Base-by-base conservation (phyloP, 2,113 vertebrate genomes). In the Lepisosteus osseus region DNA sequence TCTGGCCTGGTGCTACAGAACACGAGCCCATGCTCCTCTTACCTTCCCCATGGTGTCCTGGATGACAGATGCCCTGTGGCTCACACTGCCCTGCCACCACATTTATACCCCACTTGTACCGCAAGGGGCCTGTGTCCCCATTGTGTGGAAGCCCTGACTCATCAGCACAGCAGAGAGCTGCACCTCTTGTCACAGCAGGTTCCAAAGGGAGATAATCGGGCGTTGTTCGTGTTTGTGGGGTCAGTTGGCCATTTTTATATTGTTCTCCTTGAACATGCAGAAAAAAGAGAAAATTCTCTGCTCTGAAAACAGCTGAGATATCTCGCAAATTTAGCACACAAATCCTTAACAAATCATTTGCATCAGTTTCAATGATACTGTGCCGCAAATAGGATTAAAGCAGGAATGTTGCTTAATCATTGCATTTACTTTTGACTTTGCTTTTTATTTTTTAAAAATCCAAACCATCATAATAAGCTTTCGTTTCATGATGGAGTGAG, bases 41-140 rank as follows among this genome's bases (percentile, higher is more conserved):
- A 88, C 86, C 80, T 76, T 86, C 74, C 81, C 84, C 87, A 88
- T 89, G 80, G 45, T 83, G 79, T 47, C 43, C 43, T 73, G 72
- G 45, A 41, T 61, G 65, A 70, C 42, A 67, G 47, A 45, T 6
- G 54, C 3, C 54, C 65, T 40, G 65, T 67, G 13, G 29, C 15
- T 51, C 47, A 65, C 73, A 69, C 72, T 68, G 66, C 68, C 62
- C 67, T n/a, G 17, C 7, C 0, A 13, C 13, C 59, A 71, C 76
- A 77, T 87, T 85, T 85, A 88, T 86, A 86, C 72, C 41, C 64
- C 74, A 43, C 43, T 68, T 57, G 70, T 62, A 6, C 70, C 17
- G 7, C 74, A 67, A 54, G 71, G 44, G 65, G 70, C 74, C 79
- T 83, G 69, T 69, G 64, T 13, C 70, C 72, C 47, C 70, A 80